Percentiles rank a stretch among this genome's conserved stretches.
phyloP scores from a whole-genome alignment of 2,113 vertebrate species.

The Accipiter cooperii region DNA sequence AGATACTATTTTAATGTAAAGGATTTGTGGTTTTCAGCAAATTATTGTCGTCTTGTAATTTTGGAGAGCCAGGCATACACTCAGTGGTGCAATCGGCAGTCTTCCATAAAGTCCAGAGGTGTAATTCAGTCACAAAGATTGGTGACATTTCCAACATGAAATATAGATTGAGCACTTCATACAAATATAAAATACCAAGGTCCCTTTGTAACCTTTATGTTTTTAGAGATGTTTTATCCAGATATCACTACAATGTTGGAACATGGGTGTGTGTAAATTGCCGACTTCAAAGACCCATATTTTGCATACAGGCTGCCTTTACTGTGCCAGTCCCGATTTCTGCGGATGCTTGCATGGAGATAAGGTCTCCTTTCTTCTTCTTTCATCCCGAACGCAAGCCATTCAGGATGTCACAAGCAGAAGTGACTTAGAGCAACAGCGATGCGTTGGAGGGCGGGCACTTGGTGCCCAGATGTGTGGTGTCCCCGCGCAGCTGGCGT shows the following conservation, averaged over 20 bases:
- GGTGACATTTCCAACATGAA: slow-evolving; percentile 33
- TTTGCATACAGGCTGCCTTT: not conserved
- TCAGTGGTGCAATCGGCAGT: not conserved
- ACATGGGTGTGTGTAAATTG: not conserved
- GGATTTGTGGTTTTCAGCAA: slow-evolving; percentile 33
- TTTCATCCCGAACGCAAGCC: not conserved
- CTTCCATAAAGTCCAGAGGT: not conserved
- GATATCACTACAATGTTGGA: not conserved
- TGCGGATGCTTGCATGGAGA: accelerated
- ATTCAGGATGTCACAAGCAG: not conserved
- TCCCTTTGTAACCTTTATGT: slow-evolving; percentile 3
- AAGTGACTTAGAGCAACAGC: accelerated
- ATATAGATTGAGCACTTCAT: not conserved
- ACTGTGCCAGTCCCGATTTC: not conserved
- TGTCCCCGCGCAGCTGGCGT: not conserved
- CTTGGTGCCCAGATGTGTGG: not conserved
- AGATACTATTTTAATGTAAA: slow-evolving; percentile 37
- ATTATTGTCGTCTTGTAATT: not conserved
- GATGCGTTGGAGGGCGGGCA: not conserved
- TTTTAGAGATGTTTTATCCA: not conserved
- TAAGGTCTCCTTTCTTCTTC: not conserved
- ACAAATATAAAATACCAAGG: not conserved
- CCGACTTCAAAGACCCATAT: not conserved
- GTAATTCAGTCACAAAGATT: not conserved
- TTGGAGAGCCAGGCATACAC: not conserved